Evolutionary conservation across 1,140 invertebrate genomes (phyloP).

Genomic region (Camponotus vicinus): DNA sequence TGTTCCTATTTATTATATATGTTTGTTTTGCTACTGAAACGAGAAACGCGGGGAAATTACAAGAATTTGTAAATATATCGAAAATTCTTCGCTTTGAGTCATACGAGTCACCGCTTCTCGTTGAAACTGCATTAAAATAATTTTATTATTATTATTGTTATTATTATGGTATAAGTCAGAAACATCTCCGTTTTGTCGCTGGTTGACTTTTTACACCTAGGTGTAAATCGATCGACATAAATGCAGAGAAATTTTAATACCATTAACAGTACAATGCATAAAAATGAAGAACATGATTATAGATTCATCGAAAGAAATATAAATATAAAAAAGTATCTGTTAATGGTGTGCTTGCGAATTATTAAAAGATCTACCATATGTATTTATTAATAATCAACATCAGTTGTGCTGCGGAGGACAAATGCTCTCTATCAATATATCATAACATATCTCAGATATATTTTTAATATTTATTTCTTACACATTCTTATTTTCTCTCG

Average conservation of each 20-base stretch:
- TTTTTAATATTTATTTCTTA: constrained; percentile 11
- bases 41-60: constrained; percentile 18
- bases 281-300: not conserved
- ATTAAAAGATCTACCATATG: not conserved
- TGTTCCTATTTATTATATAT: constrained; percentile 24
- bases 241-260: constrained; percentile 20
- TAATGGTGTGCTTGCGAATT: not conserved
- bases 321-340: constrained; percentile 4
- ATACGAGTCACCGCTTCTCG: constrained; percentile 26
- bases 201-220: constrained; percentile 1
- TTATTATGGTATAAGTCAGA: not conserved
- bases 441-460: constrained; percentile 10
- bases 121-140: not conserved
- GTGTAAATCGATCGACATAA: constrained; percentile 50
- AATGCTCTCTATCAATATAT: not conserved
- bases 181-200: constrained; percentile 22
- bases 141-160: constrained; percentile 24
- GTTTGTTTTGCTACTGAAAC: constrained; percentile 46
- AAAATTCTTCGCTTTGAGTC: constrained; percentile 14
- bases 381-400: constrained; percentile 15
- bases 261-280: not conserved
- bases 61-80: constrained; percentile 66
- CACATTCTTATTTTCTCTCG: not conserved
- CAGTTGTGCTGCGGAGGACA: constrained; percentile 12
- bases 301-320: constrained; percentile 7